A percentile compares a stretch with the other conserved stretches of the same genome.
Conservation (phyloP, 1,140 invertebrate genomes). For the Brachystomella parvula region DNA sequence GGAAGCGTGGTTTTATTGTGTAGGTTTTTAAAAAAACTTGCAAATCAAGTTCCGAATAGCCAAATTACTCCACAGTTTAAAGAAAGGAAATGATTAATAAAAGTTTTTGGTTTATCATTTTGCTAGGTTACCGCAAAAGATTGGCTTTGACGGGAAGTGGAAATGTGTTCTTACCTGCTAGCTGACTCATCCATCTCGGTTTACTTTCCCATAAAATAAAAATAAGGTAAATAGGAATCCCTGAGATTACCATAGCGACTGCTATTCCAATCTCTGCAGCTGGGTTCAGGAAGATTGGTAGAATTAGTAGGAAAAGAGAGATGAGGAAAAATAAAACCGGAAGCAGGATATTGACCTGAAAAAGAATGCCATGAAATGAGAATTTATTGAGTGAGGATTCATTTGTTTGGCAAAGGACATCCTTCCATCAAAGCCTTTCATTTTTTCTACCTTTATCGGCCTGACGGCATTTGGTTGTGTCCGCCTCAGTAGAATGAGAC, state of each 20-base stretch:
- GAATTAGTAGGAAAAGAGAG: conserved; percentile 70
- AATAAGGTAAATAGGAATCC: conserved; percentile 81
- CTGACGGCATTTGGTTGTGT: conserved; percentile 67
- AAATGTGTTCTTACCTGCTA: conserved; percentile 38
- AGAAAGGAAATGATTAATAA: too few relatives aligned
- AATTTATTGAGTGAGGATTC: neutral
- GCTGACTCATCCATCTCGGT: conserved; percentile 47
- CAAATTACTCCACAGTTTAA: too few relatives aligned
- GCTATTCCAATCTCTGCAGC: conserved; percentile 70
- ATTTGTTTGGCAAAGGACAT: neutral
- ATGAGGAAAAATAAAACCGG: conserved; percentile 76
- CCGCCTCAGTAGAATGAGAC: conserved; percentile 75
- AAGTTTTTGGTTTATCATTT: too few relatives aligned
- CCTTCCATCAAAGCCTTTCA: neutral
- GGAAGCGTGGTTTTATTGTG: too few relatives aligned
- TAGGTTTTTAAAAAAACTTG: too few relatives aligned
- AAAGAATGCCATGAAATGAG: conserved; percentile 9
- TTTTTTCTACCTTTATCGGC: conserved; percentile 70
- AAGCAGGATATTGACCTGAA: conserved; percentile 57
- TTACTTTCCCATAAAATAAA: conserved; percentile 82
- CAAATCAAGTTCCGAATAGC: too few relatives aligned
- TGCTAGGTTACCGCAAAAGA: too few relatives aligned
- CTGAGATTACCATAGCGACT: conserved; percentile 65
- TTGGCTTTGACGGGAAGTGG: too few relatives aligned
- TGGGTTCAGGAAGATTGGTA: conserved; percentile 68